phyloP scores from a whole-genome alignment of 2,797 vertebrate species.

The Hyperoplus immaculatus region DNA sequence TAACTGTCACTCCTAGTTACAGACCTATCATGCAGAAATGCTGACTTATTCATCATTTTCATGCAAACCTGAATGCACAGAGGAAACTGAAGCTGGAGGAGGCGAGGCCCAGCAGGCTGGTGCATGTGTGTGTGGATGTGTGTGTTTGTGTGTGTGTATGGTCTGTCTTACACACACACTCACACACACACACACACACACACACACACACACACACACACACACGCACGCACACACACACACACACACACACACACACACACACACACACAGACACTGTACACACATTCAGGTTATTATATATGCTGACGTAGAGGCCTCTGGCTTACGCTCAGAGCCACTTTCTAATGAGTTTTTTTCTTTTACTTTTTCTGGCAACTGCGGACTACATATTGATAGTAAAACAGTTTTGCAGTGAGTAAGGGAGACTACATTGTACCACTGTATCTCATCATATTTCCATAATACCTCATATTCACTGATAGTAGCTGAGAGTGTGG shows the following conservation, averaged over 20 bases:
- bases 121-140: conserved; percentile 31
- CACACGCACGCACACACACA: background rate
- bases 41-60: conserved; percentile 85
- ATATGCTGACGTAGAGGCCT: conserved; percentile 47
- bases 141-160: conserved; percentile 13
- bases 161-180: conserved; percentile 26
- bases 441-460: conserved; percentile 24
- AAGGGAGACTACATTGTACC: conserved; percentile 1
- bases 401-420: conserved; percentile 17
- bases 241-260: conserved; percentile 1
- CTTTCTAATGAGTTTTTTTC: conserved; percentile 44
- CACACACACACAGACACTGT: background rate
- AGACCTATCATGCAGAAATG: conserved; percentile 82
- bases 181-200: conserved; percentile 17
- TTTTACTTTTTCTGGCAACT: conserved; percentile 50
- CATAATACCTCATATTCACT: conserved; percentile 17
- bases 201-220: background rate
- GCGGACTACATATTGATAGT: conserved; percentile 20
- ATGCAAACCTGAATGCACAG: conserved; percentile 76
- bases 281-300: conserved; percentile 21
- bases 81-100: conserved; percentile 72
- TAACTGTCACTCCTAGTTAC: conserved; percentile 83
- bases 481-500: background rate
- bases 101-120: conserved; percentile 38
- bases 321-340: conserved; percentile 31